Evolutionary conservation across 2,113 vertebrate species (phyloP), one percentile per base, ranked within the genome.

Genomic region (Guaruba guarouba): DNA sequence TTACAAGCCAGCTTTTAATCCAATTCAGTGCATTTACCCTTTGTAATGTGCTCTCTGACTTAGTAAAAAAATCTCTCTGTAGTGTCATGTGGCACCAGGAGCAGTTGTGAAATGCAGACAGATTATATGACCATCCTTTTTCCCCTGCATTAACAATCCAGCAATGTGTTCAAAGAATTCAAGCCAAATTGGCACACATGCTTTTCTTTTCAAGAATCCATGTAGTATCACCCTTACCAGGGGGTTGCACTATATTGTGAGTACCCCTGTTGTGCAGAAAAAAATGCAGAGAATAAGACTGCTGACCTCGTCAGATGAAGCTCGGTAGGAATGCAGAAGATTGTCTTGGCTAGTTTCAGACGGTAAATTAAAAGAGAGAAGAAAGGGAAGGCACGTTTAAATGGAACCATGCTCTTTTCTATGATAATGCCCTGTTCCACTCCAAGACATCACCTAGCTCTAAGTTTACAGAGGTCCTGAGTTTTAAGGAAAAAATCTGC

Each of bases 241-340:
- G 94, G 84, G 81, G 70, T 73, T 29, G 17, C 57, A 76, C 87
- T 95, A 33, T 73, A 87, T 74, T 87, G 89, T 76, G 74, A 94
- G 87, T 95, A 80, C 33, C 59, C 94, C 95, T 59, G 94, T 96
- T 54, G 95, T 76, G 95, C 63, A 82, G 83, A 79, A 94, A 96
- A 96, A 96, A 91, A 68, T 43, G 55, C 62, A 64, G 84, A 84
- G 95, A 96, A 79, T 81, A 66, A 82, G 93, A 91, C 78, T 93
- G 87, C 94, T 96, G 96, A 97, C 96, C 91, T 96, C 52, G 2
- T 96, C 93, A 95, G 84, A 95, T 91, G 94, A 95, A 84, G 77
- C 96, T 93, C 70, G 2, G 84, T 81, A 79, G 93, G 95, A 91
- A 89, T 76, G 93, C 76, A 91, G 57, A 84, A 91, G 86, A 93